Base-by-base conservation (phyloP, 2,888 invertebrate species). In the Eristalinus sepulchralis region DNA sequence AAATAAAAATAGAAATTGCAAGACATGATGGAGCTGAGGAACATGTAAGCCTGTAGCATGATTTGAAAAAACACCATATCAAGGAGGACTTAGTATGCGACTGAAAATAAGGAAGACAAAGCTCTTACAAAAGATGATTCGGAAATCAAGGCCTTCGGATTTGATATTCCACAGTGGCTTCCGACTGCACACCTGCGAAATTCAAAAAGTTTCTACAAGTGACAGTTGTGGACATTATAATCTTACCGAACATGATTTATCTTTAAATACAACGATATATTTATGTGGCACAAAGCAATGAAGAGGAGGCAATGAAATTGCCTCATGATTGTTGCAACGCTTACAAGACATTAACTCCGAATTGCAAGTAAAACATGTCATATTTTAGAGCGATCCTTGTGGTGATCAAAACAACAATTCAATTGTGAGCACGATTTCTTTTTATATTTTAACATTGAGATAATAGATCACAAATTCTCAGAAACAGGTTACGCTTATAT, bases 151-250 rank as follows among this genome's bases (percentile, higher is more conserved):
- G 39, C 13, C 20, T 64, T 20, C 64, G 82, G 86, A 47, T 88
- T 88, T 80, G 88, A 88, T 73, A 72, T 88, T 63, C 88, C 86
- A 20, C 84, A 88, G 75, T 88, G 88, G 64, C 79, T 84, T 13
- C 82, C 87, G 33, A 88, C 83, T 4, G 85, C 84, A 11, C 83
- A 63, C 55, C 71, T 88, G 13, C 66, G 67, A 70, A 80, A 75
- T 31, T 83, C 70, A 34, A 68, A 81, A 59, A 73, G 67, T 68
- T 88, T 83, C 67, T 88, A 87, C 57, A 88, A 88, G 77, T 62
- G 83, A 39, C 81, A 83, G 71, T 72, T 88, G 66, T 88, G 88
- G 88, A 89, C 88, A n/a, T 22, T 89, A 85, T 76, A 88, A 89
- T 86, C 60, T 88, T n/a, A 88, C 85, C 31, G 63, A 88, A 13